These are phyloP conservation scores for Hipposideros larvatus DNA, from an alignment of 2,797 vertebrate genomes.

Conservation along the genomic window DNA sequence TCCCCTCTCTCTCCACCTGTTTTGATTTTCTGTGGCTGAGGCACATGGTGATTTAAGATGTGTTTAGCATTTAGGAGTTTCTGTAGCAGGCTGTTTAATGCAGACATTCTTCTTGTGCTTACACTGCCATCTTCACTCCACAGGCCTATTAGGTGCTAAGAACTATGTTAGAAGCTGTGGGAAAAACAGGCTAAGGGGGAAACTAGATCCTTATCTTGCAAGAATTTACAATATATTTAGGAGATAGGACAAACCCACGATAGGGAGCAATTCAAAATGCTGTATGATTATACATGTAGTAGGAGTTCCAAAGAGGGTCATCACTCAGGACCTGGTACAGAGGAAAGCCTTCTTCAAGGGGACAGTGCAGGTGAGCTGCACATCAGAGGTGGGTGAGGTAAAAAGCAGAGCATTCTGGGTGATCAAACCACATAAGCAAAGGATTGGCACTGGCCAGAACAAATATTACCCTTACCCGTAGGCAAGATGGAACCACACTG, in stretches of 20 bases:
- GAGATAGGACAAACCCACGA: neutral
- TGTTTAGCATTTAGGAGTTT: neutral
- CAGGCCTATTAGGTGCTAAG: neutral
- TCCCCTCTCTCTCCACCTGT: neutral
- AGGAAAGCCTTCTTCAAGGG: neutral
- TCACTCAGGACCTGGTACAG: neutral
- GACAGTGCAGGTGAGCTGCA: neutral
- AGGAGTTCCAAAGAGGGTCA: neutral
- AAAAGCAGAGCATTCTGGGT: neutral
- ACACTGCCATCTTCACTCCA: neutral
- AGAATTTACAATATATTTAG: neutral
- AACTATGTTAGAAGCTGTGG: neutral
- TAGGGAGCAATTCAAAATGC: neutral
- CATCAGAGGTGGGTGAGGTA: neutral
- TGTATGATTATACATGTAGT: neutral
- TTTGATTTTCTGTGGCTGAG: conserved; percentile 6
- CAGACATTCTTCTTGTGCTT: neutral
- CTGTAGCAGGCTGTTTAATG: neutral
- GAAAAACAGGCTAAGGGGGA: neutral
- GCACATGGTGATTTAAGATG: neutral
- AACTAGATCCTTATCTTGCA: neutral
- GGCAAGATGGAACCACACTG: neutral
- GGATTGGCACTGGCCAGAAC: neutral
- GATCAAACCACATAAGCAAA: neutral
- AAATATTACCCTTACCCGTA: neutral